phyloP scores from a whole-genome alignment of 2,888 invertebrate species.

The Habroteleia sp. region DNA sequence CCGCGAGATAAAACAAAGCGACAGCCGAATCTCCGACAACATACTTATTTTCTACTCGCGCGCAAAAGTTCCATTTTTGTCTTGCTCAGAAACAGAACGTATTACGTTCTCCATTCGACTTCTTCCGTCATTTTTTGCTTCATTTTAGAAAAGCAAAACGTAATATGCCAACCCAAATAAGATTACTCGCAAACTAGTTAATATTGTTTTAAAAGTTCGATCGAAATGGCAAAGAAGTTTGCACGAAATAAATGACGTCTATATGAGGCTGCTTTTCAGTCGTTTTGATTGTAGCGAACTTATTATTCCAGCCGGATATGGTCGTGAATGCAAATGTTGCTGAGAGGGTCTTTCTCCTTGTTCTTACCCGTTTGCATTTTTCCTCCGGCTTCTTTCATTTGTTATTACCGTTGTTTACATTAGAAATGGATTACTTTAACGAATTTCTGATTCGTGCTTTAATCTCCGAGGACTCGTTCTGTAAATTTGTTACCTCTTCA shows the following conservation, averaged over 20 bases:
- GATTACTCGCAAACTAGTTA: slow-evolving; percentile 29
- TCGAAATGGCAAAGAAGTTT: slow-evolving; percentile 14
- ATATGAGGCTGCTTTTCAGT: slow-evolving; percentile 25
- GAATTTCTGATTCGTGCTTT: too few relatives aligned
- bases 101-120: neutral
- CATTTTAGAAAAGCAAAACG: slow-evolving; percentile 10
- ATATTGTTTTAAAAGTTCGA: slow-evolving; percentile 37
- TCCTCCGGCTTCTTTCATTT: slow-evolving; percentile 8
- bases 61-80: neutral
- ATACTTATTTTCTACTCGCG: slow-evolving; percentile 19
- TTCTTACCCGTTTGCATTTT: neutral
- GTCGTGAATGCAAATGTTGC: slow-evolving; percentile 9
- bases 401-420: neutral
- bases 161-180: slow-evolving; percentile 25
- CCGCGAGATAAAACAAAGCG: slow-evolving; percentile 29
- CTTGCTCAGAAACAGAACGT: neutral
- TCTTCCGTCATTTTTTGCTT: neutral
- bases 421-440: slow-evolving; percentile 3
- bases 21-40: slow-evolving; percentile 18
- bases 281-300: slow-evolving; percentile 22
- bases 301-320: slow-evolving; percentile 14
- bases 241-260: slow-evolving; percentile 25
- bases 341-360: neutral
- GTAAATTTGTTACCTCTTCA: too few relatives aligned
- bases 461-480: too few relatives aligned